Base-by-base conservation (phyloP, 2,113 vertebrate species). In the Eublepharis macularius region DNA sequence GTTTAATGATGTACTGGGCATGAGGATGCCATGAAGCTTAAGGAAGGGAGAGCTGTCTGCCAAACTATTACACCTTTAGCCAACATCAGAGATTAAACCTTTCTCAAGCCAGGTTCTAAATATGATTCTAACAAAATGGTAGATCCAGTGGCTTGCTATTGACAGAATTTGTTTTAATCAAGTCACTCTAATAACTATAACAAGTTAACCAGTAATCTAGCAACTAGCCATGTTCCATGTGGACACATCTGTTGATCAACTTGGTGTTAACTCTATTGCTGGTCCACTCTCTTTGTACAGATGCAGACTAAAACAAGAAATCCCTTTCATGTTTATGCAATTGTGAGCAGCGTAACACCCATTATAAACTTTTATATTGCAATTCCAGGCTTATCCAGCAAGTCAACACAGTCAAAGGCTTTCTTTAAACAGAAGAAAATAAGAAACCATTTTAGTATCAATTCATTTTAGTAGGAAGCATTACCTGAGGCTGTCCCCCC, bases 241-340 rank as follows among this genome's bases (percentile, higher is more conserved):
- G 77, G 26, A 63, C 36, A 43, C 32, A 43, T 29, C 39, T 60
- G 34, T 16, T 29, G 88, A 87, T 85, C 92, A 90, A 88, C 11
- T 81, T 84, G 91, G 77, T 76, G 91, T 70, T 24, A 74, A 19
- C 89, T 81, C 70, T 68, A 80, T 78, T 87, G 80, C 81, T 88
- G 79, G 86, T 69, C 82, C 86, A 91, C 72, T 85, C 90, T 13
- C 9, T 93, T 91, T 92, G 83, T 43, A 29, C 60, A 80, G 14
- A 65, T 12, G 0, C 39, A 43, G 7, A 5, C 54, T 60, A 11
- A 17, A 43, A 39, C 75, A 76, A 45, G 9, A 69, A 34, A n/a
- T 13, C 32, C 29, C 5, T 43, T 63, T 36, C 24, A 60, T 63
- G 34, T 39, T 36, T 63, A 7, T 16, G 19, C 39, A 26, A 26